A percentile compares a stretch with the other conserved stretches of the same genome.
These are phyloP conservation scores for Phania funesta DNA, from an alignment of 2,888 invertebrate species.

Conservation along the genomic window DNA sequence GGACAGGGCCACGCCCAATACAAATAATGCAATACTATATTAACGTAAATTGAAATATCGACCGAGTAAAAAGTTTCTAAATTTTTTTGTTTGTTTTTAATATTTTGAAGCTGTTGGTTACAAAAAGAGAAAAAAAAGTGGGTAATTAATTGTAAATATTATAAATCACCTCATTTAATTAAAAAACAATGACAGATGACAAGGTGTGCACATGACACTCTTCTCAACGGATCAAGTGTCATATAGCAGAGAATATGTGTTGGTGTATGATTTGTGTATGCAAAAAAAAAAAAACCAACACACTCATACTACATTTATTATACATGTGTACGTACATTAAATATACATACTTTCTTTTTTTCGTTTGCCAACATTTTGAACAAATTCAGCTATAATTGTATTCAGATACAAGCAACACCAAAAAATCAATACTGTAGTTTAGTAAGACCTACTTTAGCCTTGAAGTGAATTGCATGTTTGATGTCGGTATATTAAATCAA, in stretches of 20 bases:
- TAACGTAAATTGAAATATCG: too few relatives aligned
- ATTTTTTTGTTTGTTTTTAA: neutral
- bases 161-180: conserved; percentile 36
- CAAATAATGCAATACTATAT: too few relatives aligned
- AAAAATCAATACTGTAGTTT: conserved; percentile 28
- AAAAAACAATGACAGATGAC: conserved; percentile 8
- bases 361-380: neutral
- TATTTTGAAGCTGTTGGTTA: neutral
- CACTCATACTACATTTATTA: neutral
- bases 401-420: neutral
- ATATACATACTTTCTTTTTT: conserved; percentile 29
- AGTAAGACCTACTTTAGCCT: conserved; percentile 2
- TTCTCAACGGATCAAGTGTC: conserved; percentile 25
- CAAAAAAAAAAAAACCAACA: neutral
- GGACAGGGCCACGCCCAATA: too few relatives aligned
- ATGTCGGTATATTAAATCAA: neutral
- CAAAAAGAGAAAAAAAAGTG: neutral
- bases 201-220: conserved; percentile 50
- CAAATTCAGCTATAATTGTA: conserved; percentile 13
- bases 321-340: neutral
- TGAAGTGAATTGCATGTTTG: conserved; percentile 6
- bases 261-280: conserved; percentile 7
- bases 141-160: conserved; percentile 1
- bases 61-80: too few relatives aligned
- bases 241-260: conserved; percentile 30